Evolutionary conservation across 2,888 invertebrate species (phyloP), one percentile per base, ranked within the genome.

Genomic region (Callosobruchus maculatus): DNA sequence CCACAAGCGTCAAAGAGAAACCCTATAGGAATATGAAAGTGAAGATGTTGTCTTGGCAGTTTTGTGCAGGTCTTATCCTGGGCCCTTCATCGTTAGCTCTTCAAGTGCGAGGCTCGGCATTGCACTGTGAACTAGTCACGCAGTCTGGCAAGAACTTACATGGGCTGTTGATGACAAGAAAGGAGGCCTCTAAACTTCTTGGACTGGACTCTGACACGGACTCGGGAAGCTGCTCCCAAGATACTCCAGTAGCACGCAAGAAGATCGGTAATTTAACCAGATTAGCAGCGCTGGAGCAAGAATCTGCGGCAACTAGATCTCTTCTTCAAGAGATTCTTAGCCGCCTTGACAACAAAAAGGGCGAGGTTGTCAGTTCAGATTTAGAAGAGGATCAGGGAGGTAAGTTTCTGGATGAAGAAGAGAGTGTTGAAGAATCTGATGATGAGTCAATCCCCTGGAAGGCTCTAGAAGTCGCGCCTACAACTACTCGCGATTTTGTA

Each of bases 1-100:
- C 75, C 22, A 71, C 70, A 0, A 71, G 72, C 13, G 72, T 81
- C 3, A 69, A 74, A 5, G 81, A 82, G 70, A 77, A 74, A 67
- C 73, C 70, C 13, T 82, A 77, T 71, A 68, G 78, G 26, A 75
- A 79, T 70, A 77, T 77, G 21, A 82, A 81, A 73, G 31, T 78
- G 0, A 77, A 75, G 49, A 78, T 82, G 73, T 69, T 83, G 18
- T 71, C 76, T 9, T 82, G 81, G 82, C 75, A 77, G 13, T 74
- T 82, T n/a, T 81, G 81, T 72, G 67, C 75, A 20, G 80, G 77
- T 9, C 73, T 78, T 7, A 20, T 70, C 21, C 21, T 66, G 9
- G 70, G 67, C 21, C 22, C 71, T 0, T 18, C 49, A 9, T 20
- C 67, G 21, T 21, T 68, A 7, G 18, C 68, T 9, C 21, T 21